Base-by-base conservation (phyloP, 2,888 invertebrate species). In the Aspidiotus destructor region DNA sequence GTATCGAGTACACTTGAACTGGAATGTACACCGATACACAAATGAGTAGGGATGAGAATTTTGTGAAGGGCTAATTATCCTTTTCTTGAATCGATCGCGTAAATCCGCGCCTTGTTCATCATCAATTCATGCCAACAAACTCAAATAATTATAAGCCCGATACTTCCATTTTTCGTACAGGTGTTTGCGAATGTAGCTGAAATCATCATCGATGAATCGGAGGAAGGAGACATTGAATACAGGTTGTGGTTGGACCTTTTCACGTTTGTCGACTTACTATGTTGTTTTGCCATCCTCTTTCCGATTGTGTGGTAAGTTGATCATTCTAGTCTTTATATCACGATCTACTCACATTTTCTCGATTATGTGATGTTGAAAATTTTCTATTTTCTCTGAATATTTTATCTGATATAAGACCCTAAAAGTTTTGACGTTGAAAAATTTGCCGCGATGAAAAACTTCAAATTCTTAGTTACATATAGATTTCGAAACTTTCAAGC, bases 201-300 rank as follows among this genome's bases (percentile, higher is more conserved):
- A 79, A 96, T 99, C 71, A 97, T 99, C 74, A 86, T 97, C 72
- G 96, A 93, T 73, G 98, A 99, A 79, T 93, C 93, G 72, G 95
- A 95, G 77, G 89, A 93, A 74, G 95, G 96, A 0, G 89, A 93
- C 68, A 84, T 87, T 0, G 89, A 92, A 73, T 91, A 95, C 76
- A 86, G 87, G 73, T 88, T 89, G 0, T 97, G 96, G 96, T 84
- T 89, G 61, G 87, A 93, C 75, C 85, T 96, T 48, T 93, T 97
- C 76, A 90, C 92, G 73, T 81, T 96, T 42, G 91, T 99, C 1
- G 99, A 99, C 79, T 80, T 99, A 71, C 79, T 98, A 41, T 99
- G 98, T 76, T 99, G 98, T 77, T 93, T 92, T 44, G 93, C 95
- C 70, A 96, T 99, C 74, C 80, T 98, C 73, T 92, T 98, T 75